Base-by-base conservation (phyloP, 2,888 invertebrate species). In the Neria commutata region DNA sequence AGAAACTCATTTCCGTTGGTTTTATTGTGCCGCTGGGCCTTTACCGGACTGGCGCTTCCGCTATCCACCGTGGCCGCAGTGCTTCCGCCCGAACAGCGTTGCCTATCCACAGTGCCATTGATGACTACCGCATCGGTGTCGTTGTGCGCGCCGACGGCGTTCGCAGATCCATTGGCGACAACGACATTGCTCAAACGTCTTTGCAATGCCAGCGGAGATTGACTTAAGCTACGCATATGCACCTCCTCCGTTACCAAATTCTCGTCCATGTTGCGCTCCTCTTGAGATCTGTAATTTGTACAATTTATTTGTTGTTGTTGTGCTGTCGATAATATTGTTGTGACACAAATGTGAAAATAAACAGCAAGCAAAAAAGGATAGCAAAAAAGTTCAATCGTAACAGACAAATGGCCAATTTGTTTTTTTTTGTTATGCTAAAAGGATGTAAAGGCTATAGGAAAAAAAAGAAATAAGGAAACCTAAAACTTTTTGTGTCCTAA, bases 181-280 rank as follows among this genome's bases (percentile, higher is more conserved):
- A 14, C 42, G 17, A 52, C 51, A 58, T 64, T 68, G 63, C 64
- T 64, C 49, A 63, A 68, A 1, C 67, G 67, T 3, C 72, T 68
- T 63, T 70, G 67, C 54, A 71, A 57, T 58, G 64, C 61, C 58
- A 67, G 56, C 50, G 79, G 78, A 60, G 77, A 76, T 56, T 75
- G 67, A 62, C 74, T 78, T 4, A 77, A 60, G 58, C 72, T 74
- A 21, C 75, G 73, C 58, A 75, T 67, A 69, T 73, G 74, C 68
- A 72, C 75, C 62, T 76, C 74, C 45, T 73, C 72, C 58, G 77
- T 74, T 56, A 77, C 76, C 68, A 80, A 68, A 69, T 78, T 78
- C 65, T 74, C 75, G 62, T 72, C 72, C 80, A 80, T 79, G 63
- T 65, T 73, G 66, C 65, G 68, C 46, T 72, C 70, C 58, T 74